Conservation (phyloP, 2,113 vertebrate species). For the Oncorhynchus clarkii region DNA sequence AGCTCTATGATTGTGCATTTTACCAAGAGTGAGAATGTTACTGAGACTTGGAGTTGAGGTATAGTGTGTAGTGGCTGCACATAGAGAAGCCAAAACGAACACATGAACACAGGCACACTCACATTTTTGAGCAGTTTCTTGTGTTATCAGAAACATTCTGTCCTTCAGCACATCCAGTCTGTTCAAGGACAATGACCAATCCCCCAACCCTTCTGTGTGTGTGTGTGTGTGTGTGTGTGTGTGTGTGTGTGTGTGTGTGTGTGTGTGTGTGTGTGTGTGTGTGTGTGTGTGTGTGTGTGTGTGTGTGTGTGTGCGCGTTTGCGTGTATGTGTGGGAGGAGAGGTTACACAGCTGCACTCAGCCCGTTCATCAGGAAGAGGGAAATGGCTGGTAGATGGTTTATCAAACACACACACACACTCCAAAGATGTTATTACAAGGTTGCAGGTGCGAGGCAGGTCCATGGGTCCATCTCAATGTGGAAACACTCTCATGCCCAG, state of each 20-base stretch:
- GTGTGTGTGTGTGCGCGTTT: constrained; percentile 28
- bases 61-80: too few relatives aligned
- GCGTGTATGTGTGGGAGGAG: constrained; percentile 20
- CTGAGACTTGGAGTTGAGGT: background rate
- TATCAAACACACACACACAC: constrained; percentile 14
- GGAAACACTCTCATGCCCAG: background rate
- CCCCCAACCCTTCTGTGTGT: constrained; percentile 22
- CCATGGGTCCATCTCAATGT: constrained; percentile 32
- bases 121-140: background rate
- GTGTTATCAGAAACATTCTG: constrained; percentile 51
- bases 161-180: constrained; percentile 58
- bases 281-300: constrained; percentile 29
- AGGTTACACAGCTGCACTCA: constrained; percentile 54
- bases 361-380: constrained; percentile 47
- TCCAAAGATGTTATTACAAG: constrained; percentile 62
- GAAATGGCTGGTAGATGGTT: constrained; percentile 43
- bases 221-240: constrained; percentile 29
- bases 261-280: constrained; percentile 22
- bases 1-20: background rate
- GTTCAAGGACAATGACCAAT: constrained; percentile 67
- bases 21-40: background rate
- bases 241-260: constrained; percentile 30
- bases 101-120: background rate
- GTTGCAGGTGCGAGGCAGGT: constrained; percentile 63
- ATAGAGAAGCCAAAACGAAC: background rate